These are phyloP conservation scores for Pangasius krempfi DNA, from an alignment of 2,797 vertebrate species.

Conservation along the genomic window DNA sequence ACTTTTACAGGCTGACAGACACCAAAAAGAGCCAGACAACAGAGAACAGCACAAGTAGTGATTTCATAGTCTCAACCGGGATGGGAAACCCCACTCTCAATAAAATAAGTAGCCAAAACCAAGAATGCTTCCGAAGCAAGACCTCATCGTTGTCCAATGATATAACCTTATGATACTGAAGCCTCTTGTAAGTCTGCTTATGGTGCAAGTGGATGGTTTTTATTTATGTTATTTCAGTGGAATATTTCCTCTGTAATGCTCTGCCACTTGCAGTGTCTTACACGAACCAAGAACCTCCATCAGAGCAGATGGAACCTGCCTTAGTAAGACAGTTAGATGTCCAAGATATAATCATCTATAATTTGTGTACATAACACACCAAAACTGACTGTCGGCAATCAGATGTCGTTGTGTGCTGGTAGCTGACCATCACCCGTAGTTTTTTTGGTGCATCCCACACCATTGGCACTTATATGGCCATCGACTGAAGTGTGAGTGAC, in stretches of 20 bases:
- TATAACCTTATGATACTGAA: not conserved
- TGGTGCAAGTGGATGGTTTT: not conserved
- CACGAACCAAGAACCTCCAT: not conserved
- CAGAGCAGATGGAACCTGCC: not conserved
- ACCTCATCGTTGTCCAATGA: not conserved
- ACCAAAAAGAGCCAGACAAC: conserved; percentile 12
- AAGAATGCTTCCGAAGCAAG: not conserved
- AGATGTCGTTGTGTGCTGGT: not conserved
- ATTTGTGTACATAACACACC: not conserved
- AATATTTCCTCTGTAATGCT: not conserved
- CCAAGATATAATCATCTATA: not conserved
- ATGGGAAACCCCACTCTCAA: not conserved
- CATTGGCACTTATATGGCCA: not conserved
- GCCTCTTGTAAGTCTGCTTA: not conserved
- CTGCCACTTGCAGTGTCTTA: not conserved
- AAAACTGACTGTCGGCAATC: not conserved
- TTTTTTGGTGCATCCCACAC: not conserved
- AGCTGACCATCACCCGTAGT: not conserved
- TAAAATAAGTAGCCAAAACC: conserved; percentile 1
- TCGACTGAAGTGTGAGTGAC: not conserved
- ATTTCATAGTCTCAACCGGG: conserved; percentile 29
- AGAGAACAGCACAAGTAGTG: conserved; percentile 20
- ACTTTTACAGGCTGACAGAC: conserved; percentile 18
- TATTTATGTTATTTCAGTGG: not conserved
- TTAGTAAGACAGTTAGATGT: not conserved